A percentile compares a stretch with the other conserved stretches of the same genome.
Conservation (phyloP, 2,888 invertebrate genomes). For the Drosophila falleni region DNA sequence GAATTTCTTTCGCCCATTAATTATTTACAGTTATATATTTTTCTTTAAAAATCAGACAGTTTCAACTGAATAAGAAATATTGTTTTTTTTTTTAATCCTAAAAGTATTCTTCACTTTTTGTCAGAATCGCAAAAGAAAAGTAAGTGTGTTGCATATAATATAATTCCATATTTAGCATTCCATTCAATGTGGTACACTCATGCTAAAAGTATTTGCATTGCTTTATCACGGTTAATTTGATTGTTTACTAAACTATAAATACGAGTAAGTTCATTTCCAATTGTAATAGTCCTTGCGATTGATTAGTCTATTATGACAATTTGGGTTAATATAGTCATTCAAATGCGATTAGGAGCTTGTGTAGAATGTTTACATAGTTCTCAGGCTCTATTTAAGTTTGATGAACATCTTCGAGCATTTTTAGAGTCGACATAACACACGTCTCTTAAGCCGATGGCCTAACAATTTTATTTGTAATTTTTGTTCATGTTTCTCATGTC, state of each 20-base stretch:
- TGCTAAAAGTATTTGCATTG: conserved; percentile 3
- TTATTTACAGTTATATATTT: too few relatives aligned
- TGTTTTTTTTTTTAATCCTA: too few relatives aligned
- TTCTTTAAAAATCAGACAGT: too few relatives aligned
- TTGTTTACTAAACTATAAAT: conserved; percentile 26
- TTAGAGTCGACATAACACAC: not conserved
- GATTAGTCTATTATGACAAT: conserved; percentile 37
- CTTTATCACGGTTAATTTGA: conserved; percentile 11
- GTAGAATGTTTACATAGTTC: conserved; percentile 65
- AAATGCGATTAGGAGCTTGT: conserved; percentile 60
- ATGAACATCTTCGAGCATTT: conserved; percentile 30
- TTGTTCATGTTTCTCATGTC: not conserved
- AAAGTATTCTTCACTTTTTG: not conserved
- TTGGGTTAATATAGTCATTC: conserved; percentile 58
- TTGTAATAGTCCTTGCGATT: conserved; percentile 34
- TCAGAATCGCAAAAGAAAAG: not conserved
- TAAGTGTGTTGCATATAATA: too few relatives aligned
- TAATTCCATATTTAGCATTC: too few relatives aligned
- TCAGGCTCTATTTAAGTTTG: conserved; percentile 1
- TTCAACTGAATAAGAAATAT: too few relatives aligned
- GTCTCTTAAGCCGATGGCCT: conserved; percentile 12
- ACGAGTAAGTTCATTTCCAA: conserved; percentile 1
- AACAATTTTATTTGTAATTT: conserved; percentile 11
- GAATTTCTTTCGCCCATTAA: not conserved
- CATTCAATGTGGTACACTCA: too few relatives aligned